Evolutionary conservation across 2,888 invertebrate genomes (phyloP), one percentile per base, ranked within the genome.

Genomic region (Epinotia demarniana): DNA sequence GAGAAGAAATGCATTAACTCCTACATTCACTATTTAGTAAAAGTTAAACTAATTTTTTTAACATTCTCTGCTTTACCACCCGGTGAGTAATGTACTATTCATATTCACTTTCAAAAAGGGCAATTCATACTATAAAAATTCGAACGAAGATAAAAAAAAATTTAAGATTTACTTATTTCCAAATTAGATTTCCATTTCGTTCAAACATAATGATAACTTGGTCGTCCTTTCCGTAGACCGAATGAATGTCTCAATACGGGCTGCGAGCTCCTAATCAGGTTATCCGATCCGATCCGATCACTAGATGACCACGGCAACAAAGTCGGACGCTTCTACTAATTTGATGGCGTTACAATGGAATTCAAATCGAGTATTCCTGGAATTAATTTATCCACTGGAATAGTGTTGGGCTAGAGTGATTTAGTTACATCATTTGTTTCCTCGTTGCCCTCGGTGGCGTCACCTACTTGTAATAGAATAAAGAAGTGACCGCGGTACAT

Each of bases 321-420:
- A 61, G 33, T 39, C 16, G n/a, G 33, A 9, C 9, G 39, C 53
- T 16, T 57, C 11, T 9, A 61, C 61, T 61, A 61, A 61, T 61
- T 16, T 12, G 57, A 57, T 19, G 57, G 57, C 18, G 57, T 19
- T 39, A 61, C n/a, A 61, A n/a, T 13, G 61, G 61, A 61, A 61
- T 61, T 16, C 61, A 33, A 61, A 33, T 61, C n/a, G 33, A 61
- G 33, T 57, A 57, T 61, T 61, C 33, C 60, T 60, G 27, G 23
- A 61, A 61, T 61, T 33, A 61, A 61, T 61, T 61, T 61, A 61
- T 61, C 16, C 5, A 43, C 12, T 43, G 19, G 9, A 13, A 19
- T 63, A 4, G 43, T 63, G 62, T 18, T 33, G 19, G 39, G 18
- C 13, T 23, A 33, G 33, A 16, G 49, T 16, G 6, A 16, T 49